Percentiles rank a stretch among this genome's conserved stretches.
Evolutionary conservation across 2,113 vertebrate species (phyloP).

Genomic region (Acrocephalus arundinaceus): DNA sequence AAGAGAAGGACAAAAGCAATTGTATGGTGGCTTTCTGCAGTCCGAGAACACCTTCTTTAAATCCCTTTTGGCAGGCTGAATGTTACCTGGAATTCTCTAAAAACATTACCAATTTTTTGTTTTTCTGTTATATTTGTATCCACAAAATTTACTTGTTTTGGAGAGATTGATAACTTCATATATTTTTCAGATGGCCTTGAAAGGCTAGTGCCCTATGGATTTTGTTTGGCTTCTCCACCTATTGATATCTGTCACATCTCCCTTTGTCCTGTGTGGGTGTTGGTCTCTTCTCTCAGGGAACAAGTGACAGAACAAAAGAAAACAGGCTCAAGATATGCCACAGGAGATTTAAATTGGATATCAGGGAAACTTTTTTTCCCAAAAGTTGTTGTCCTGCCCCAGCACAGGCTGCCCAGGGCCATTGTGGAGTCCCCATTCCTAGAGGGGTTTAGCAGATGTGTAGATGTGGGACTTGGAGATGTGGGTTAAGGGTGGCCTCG

Average conservation of each 20-base stretch:
- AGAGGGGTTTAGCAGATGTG: not conserved
- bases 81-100: not conserved
- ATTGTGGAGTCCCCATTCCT: not conserved
- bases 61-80: not conserved
- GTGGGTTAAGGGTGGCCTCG: not conserved
- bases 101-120: not conserved
- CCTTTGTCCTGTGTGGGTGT: not conserved
- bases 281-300: not conserved
- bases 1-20: not conserved
- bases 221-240: not conserved
- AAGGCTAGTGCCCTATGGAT: not conserved
- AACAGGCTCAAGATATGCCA: not conserved
- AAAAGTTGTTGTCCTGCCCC: not conserved
- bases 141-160: not conserved
- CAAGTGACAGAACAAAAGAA: not conserved
- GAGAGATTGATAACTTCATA: not conserved
- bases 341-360: not conserved
- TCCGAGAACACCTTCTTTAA: not conserved
- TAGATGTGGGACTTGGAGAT: not conserved
- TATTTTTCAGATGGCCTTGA: not conserved
- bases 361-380: not conserved
- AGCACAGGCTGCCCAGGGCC: not conserved
- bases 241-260: not conserved
- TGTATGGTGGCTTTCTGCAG: not conserved
- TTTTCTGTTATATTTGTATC: not conserved